Evolutionary conservation across 2,888 invertebrate species (phyloP), one percentile per base, ranked within the genome.

Genomic region (Halictus quadricinctus): DNA sequence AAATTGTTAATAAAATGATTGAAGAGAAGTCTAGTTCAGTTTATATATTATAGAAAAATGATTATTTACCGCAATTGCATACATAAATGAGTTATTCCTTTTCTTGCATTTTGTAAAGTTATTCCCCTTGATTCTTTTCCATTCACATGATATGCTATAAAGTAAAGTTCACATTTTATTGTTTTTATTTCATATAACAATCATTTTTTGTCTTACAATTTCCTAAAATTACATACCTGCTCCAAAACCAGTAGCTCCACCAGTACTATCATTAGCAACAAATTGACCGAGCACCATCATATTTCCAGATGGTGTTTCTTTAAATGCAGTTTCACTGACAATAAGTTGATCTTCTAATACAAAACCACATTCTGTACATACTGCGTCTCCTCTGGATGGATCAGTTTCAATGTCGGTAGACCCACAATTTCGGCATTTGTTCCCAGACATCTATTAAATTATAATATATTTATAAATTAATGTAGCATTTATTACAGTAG

Each of bases 321-420:
- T 98, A 93, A 99, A 99, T 94, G 99, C 98, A 43, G 99, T 97
- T 94, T 99, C 99, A 3, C 98, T 98, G 43, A 99, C 99, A 93
- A 99, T 99, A 79, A 98, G 97, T 92, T 98, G 98, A 93, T 99
- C 99, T 94, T 99, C 99, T 25, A 99, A 95, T 2, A 99, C 99
- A 12, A 98, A 97, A 46, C 99, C 99, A 95, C 99, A 99, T 93
- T 97, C 97, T 46, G 98, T 99, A 94, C 99, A 99, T 1, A 99
- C 98, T 15, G 98, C 97, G 96, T 99, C 99, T 58, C 99, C 99
- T 92, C 99, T 96, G 41, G 98, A 97, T 84, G 98, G 97, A 95
- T 99, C 99, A 85, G 97, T 98, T 95, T 99, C 99, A 85, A 99
- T 98, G 87, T 99, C 98, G 8, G 98, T 97, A 64, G 98, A 97